These are phyloP conservation scores for Myrmecobius fasciatus DNA, from an alignment of 2,113 vertebrate species.

Conservation along the genomic window DNA sequence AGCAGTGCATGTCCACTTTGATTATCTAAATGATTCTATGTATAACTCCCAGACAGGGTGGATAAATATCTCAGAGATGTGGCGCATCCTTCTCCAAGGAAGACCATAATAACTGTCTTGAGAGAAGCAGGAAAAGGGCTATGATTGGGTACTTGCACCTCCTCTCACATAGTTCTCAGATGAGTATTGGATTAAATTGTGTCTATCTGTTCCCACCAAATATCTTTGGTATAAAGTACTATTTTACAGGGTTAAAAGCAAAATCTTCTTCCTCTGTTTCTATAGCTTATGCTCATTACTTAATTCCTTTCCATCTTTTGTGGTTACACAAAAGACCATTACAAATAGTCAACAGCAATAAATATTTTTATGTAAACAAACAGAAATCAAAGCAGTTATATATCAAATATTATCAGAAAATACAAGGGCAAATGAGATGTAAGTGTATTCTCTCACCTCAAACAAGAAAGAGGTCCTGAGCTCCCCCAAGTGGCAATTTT, in stretches of 20 bases:
- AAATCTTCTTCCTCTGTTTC: background rate
- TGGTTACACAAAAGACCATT: background rate
- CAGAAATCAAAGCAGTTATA: background rate
- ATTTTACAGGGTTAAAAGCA: background rate
- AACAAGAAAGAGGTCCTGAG: background rate
- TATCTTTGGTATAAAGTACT: background rate
- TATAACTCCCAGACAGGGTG: background rate
- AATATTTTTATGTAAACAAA: background rate
- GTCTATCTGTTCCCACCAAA: background rate
- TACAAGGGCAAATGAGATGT: background rate
- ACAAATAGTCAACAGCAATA: background rate
- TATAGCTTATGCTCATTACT: background rate
- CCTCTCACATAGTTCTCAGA: background rate
- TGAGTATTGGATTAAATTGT: background rate
- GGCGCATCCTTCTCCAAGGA: background rate
- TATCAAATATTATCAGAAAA: background rate
- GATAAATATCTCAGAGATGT: background rate
- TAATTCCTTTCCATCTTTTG: background rate
- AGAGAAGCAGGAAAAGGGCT: background rate
- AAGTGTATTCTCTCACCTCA: background rate
- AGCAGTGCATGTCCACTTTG: background rate
- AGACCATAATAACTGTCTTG: background rate
- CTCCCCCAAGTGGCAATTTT: constrained; percentile 1
- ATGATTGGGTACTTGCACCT: background rate
- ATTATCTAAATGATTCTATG: background rate